phyloP scores from a whole-genome alignment of 2,797 vertebrate genomes.

The Limnodromus scolopaceus region DNA sequence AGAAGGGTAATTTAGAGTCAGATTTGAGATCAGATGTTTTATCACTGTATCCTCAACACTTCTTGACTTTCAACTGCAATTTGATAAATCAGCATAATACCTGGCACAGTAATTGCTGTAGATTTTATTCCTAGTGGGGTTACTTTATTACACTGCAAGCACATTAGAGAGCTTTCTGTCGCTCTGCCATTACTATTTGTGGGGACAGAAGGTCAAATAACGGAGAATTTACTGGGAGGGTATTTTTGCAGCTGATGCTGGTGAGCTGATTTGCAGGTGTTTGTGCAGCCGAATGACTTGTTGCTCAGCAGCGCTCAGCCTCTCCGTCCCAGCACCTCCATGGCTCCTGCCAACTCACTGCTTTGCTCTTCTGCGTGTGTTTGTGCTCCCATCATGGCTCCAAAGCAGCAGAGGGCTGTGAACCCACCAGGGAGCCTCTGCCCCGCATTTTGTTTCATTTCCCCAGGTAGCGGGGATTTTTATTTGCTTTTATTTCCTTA shows the following conservation, averaged over 20 bases:
- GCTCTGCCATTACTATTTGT: neutral
- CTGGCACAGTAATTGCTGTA: conserved; percentile 4
- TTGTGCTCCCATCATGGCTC: neutral
- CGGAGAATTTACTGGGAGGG: neutral
- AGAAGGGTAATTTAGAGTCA: conserved; percentile 14
- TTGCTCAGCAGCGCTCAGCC: neutral
- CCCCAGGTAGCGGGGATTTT: neutral
- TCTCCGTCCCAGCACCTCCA: neutral
- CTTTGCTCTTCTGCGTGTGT: neutral
- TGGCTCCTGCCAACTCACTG: neutral
- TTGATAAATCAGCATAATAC: conserved; percentile 52
- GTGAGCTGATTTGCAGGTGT: neutral
- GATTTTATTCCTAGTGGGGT: neutral
- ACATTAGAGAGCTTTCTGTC: neutral
- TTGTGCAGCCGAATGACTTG: neutral
- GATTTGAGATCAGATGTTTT: conserved; percentile 15
- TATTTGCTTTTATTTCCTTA: neutral
- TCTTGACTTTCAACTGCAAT: conserved; percentile 43
- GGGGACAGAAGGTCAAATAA: neutral
- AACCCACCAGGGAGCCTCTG: neutral
- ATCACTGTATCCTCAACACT: neutral
- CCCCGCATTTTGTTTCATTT: neutral
- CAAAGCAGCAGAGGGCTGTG: neutral
- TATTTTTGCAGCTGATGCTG: neutral
- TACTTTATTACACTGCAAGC: conserved; percentile 8